Percentiles rank a stretch among this genome's conserved stretches.
phyloP scores from a whole-genome alignment of 1,140 invertebrate genomes.

The Bilobella aurantiaca region DNA sequence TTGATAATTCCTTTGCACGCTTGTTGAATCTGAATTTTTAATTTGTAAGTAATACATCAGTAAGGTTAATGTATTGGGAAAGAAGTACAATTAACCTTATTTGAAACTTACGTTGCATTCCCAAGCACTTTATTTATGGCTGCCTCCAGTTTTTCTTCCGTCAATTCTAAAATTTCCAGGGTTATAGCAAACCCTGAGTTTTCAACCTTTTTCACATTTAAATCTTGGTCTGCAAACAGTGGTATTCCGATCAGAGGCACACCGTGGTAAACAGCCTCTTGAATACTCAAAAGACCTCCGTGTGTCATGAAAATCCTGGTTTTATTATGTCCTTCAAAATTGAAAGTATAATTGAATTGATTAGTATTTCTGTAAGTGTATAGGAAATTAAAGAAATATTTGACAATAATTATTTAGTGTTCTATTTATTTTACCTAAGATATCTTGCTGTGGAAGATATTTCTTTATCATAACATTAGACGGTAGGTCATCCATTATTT shows the following conservation, averaged over 20 bases:
- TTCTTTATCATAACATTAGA: slow-evolving; percentile 57
- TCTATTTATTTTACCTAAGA: too few relatives aligned
- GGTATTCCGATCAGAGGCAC: slow-evolving; percentile 50
- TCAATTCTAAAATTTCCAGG: slow-evolving; percentile 16
- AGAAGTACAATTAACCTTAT: too few relatives aligned
- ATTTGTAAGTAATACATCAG: not conserved
- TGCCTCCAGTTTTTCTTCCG: slow-evolving; percentile 9
- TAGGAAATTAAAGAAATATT: too few relatives aligned
- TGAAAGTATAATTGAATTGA: too few relatives aligned
- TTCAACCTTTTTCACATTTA: slow-evolving; percentile 31
- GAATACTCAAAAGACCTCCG: slow-evolving; percentile 53
- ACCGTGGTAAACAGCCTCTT: slow-evolving; percentile 52
- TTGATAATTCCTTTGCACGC: slow-evolving; percentile 4
- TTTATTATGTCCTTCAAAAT: slow-evolving; percentile 46
- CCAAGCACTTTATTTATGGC: slow-evolving; percentile 8
- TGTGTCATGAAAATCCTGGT: slow-evolving; percentile 52
- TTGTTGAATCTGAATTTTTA: not conserved
- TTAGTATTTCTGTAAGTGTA: too few relatives aligned
- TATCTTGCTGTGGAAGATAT: too few relatives aligned
- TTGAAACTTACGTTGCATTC: slow-evolving; percentile 10
- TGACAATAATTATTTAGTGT: too few relatives aligned
- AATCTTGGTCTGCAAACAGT: slow-evolving; percentile 24
- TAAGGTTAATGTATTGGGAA: not conserved
- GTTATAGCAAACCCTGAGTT: slow-evolving; percentile 24
- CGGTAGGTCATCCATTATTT: slow-evolving; percentile 39